Evolutionary conservation across 1,140 invertebrate species (phyloP).

Genomic region (Drosophila trapezifrons): DNA sequence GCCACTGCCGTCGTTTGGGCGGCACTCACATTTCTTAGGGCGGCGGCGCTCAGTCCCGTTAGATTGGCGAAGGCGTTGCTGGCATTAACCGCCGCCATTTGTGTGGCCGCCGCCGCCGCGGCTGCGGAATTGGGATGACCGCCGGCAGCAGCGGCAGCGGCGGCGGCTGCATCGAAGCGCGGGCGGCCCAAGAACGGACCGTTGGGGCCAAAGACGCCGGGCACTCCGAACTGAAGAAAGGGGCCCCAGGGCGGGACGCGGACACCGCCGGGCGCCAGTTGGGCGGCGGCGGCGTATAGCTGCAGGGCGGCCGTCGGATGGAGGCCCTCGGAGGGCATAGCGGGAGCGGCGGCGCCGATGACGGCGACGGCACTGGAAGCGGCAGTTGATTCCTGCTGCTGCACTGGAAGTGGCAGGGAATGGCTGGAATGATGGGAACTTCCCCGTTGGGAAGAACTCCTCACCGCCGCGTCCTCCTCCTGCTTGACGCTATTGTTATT

Average conservation of each 20-base stretch:
- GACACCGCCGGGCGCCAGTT: slow-evolving; percentile 85
- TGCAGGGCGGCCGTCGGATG: slow-evolving; percentile 86
- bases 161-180: slow-evolving; percentile 62
- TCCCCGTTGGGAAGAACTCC: slow-evolving; percentile 12
- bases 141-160: slow-evolving; percentile 40
- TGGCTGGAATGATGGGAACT: slow-evolving; percentile 10
- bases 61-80: slow-evolving; percentile 83
- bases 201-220: slow-evolving; percentile 83
- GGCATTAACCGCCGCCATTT: slow-evolving; percentile 79
- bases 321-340: slow-evolving; percentile 83
- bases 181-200: slow-evolving; percentile 80
- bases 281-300: slow-evolving; percentile 86
- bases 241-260: slow-evolving; percentile 85
- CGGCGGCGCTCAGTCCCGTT: slow-evolving; percentile 80
- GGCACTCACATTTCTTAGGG: slow-evolving; percentile 76
- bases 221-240: slow-evolving; percentile 86
- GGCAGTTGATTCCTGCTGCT: slow-evolving; percentile 1
- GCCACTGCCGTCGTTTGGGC: slow-evolving; percentile 78
- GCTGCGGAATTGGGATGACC: slow-evolving; percentile 59
- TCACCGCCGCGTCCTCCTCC: slow-evolving; percentile 40
- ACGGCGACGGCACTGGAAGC: too few species aligned
- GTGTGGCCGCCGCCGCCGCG: slow-evolving; percentile 73
- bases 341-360: slow-evolving; percentile 25
- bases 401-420: slow-evolving; percentile 1
- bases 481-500: slow-evolving; percentile 17